These are phyloP conservation scores for Tinea semifulvella DNA, from an alignment of 2,888 invertebrate species.

Conservation along the genomic window DNA sequence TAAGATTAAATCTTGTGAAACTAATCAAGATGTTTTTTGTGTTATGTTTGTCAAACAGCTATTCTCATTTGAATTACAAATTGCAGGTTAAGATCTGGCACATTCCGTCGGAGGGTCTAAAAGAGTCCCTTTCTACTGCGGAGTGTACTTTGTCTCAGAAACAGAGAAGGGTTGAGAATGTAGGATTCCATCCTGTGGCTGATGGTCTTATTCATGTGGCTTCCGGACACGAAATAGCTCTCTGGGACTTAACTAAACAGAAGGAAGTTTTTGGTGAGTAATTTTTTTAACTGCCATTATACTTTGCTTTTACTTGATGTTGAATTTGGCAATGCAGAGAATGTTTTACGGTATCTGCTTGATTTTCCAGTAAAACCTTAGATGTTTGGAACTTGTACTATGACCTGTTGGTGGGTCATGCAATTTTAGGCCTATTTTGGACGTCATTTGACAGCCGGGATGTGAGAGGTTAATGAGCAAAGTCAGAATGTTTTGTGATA, in stretches of 20 bases:
- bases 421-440: no score
- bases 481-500: no score
- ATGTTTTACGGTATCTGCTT: no score
- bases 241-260: conserved; percentile 88
- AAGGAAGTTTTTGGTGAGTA: conserved; percentile 79
- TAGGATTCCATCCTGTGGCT: conserved; percentile 91
- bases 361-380: no score
- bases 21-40: no score
- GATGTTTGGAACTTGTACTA: no score
- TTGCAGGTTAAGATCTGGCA: conserved; percentile 87
- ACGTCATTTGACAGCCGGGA: no score
- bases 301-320: background rate
- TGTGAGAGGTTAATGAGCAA: no score
- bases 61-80: background rate
- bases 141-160: conserved; percentile 85
- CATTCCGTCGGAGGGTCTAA: conserved; percentile 82
- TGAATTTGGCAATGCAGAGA: no score
- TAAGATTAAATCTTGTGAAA: no score
- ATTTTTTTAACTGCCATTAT: background rate
- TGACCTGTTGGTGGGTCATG: no score
- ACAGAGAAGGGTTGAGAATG: conserved; percentile 87
- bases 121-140: conserved; percentile 78
- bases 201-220: conserved; percentile 90
- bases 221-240: conserved; percentile 79
- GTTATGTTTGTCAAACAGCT: background rate